Conservation (phyloP, 2,888 invertebrate genomes). For the Erebia palarica region DNA sequence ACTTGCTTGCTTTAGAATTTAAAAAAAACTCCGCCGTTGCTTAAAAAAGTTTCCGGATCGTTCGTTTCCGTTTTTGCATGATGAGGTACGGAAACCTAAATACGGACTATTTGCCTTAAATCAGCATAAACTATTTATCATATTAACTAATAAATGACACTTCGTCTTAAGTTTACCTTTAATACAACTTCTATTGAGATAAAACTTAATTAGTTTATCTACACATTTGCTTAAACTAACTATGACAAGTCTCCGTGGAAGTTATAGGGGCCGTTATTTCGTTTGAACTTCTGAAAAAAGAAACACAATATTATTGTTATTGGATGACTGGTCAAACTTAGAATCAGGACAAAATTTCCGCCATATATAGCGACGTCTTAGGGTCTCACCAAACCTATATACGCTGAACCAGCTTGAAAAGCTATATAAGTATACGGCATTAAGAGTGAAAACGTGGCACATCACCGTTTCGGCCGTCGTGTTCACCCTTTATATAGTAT, state of each 20-base stretch:
- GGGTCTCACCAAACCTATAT: too few species aligned
- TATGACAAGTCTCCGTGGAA: conserved; percentile 2
- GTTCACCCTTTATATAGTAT: too few species aligned
- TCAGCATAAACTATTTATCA: background rate
- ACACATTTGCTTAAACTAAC: background rate
- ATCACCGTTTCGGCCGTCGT: too few species aligned
- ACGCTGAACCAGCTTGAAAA: too few species aligned
- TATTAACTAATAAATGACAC: background rate
- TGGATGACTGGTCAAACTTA: too few species aligned
- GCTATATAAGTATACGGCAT: too few species aligned
- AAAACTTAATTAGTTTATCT: conserved; percentile 10
- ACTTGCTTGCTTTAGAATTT: too few species aligned
- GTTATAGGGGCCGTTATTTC: conserved; percentile 9
- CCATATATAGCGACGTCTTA: too few species aligned
- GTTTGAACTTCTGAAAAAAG: conserved; percentile 35
- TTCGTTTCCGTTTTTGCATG: background rate
- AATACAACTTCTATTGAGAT: background rate
- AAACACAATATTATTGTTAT: background rate
- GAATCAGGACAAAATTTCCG: too few species aligned
- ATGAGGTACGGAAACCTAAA: background rate
- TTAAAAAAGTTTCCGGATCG: too few species aligned
- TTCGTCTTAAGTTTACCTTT: conserved; percentile 1
- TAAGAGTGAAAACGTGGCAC: too few species aligned
- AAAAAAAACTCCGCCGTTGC: too few species aligned
- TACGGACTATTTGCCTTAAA: background rate